These are phyloP conservation scores for Clepsis dumicolana DNA, from an alignment of 2,888 invertebrate genomes.

Conservation along the genomic window DNA sequence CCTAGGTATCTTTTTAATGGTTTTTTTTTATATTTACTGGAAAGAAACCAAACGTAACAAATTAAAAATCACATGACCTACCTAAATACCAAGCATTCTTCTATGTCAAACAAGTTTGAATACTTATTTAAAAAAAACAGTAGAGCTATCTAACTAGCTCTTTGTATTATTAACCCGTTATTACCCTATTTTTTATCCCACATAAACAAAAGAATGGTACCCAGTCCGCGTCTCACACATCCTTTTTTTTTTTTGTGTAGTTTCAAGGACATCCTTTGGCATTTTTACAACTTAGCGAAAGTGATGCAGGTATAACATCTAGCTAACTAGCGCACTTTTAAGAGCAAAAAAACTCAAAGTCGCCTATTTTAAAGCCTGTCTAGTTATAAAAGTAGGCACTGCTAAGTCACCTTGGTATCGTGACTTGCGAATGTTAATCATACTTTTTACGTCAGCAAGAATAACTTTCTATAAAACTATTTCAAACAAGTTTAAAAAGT, in stretches of 20 bases:
- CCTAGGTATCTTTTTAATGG: too few species aligned
- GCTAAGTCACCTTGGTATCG: slow-evolving; percentile 37
- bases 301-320: slow-evolving; percentile 25
- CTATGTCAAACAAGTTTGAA: neutral
- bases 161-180: slow-evolving; percentile 10
- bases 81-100: too few species aligned
- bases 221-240: slow-evolving; percentile 10
- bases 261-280: slow-evolving; percentile 23
- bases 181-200: neutral
- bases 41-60: too few species aligned
- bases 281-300: slow-evolving; percentile 28
- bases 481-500: slow-evolving; percentile 31
- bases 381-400: slow-evolving; percentile 28
- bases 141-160: too few species aligned
- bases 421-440: slow-evolving; percentile 41
- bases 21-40: too few species aligned
- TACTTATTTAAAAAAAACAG: too few species aligned
- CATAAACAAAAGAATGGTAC: slow-evolving; percentile 28
- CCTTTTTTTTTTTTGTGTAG: slow-evolving; percentile 17
- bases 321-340: slow-evolving; percentile 2
- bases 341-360: neutral
- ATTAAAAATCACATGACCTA: too few species aligned
- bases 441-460: slow-evolving; percentile 21
- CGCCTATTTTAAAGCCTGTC: slow-evolving; percentile 19
- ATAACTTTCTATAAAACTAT: slow-evolving; percentile 20